Percentiles rank a stretch among this genome's conserved stretches.
These are phyloP conservation scores for Calameuta idolon DNA, from an alignment of 2,888 invertebrate genomes.

Conservation along the genomic window DNA sequence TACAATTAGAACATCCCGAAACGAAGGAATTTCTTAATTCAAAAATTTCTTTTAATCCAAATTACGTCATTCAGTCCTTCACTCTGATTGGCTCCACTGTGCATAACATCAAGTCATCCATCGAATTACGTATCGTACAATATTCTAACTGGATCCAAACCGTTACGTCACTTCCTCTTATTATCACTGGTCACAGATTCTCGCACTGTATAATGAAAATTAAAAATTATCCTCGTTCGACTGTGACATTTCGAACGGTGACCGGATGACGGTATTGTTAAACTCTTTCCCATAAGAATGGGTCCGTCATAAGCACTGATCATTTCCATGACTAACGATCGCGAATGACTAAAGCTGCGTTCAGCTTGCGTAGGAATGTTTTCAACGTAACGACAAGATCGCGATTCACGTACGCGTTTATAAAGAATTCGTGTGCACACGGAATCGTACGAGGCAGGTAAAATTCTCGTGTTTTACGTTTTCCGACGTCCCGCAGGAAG, in stretches of 20 bases:
- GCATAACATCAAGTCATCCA: not conserved
- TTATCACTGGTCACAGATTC: not conserved
- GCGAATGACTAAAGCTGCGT: not conserved
- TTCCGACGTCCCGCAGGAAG: not conserved
- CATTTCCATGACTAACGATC: not conserved
- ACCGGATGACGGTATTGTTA: not conserved
- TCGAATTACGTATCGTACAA: not conserved
- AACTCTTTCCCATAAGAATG: not conserved
- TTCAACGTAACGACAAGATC: not conserved
- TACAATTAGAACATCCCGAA: not conserved
- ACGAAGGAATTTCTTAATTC: not conserved
- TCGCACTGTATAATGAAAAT: not conserved
- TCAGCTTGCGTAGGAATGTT: not conserved
- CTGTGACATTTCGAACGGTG: not conserved
- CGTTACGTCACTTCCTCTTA: not conserved
- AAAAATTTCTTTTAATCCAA: not conserved
- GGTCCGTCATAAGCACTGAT: not conserved
- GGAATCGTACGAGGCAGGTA: not conserved
- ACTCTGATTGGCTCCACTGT: too few species aligned
- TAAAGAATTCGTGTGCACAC: not conserved
- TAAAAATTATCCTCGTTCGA: not conserved
- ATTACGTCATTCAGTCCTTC: too few species aligned
- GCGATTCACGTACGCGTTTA: not conserved
- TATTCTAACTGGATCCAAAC: not conserved
- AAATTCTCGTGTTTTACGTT: not conserved